These are phyloP conservation scores for Watsonalla binaria DNA, from an alignment of 2,888 invertebrate genomes.

Conservation along the genomic window DNA sequence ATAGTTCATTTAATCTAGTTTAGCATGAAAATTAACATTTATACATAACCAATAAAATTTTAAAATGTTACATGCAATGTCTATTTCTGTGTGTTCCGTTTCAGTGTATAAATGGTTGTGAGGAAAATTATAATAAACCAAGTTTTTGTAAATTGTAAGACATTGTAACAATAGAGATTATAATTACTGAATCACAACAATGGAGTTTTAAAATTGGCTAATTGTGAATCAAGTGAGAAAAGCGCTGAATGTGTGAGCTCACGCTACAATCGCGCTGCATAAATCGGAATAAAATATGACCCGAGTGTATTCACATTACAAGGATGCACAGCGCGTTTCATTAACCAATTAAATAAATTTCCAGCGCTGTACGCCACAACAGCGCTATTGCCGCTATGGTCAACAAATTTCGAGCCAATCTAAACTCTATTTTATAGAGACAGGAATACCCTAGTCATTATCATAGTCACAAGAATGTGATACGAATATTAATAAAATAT, in stretches of 20 bases:
- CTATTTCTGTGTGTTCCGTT: background rate
- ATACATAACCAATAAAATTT: conserved; percentile 16
- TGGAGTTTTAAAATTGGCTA: background rate
- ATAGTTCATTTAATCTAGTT: conserved; percentile 31
- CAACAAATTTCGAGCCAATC: too few relatives aligned
- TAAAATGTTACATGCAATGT: conserved; percentile 26
- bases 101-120: conserved; percentile 28
- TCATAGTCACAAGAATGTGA: conserved; percentile 55
- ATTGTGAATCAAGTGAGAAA: too few relatives aligned
- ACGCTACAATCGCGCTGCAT: too few relatives aligned
- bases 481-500: conserved; percentile 30
- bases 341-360: too few relatives aligned
- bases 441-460: conserved; percentile 24
- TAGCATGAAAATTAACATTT: conserved; percentile 32
- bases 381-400: too few relatives aligned
- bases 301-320: too few relatives aligned
- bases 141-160: conserved; percentile 14
- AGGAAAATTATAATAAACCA: conserved; percentile 20
- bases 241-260: too few relatives aligned
- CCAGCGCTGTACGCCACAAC: too few relatives aligned
- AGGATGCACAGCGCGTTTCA: too few relatives aligned
- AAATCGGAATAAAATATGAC: too few relatives aligned
- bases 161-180: background rate
- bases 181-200: background rate
- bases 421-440: too few relatives aligned